Evolutionary conservation across 2,113 vertebrate genomes (phyloP).

Genomic region (Apteryx owenii): DNA sequence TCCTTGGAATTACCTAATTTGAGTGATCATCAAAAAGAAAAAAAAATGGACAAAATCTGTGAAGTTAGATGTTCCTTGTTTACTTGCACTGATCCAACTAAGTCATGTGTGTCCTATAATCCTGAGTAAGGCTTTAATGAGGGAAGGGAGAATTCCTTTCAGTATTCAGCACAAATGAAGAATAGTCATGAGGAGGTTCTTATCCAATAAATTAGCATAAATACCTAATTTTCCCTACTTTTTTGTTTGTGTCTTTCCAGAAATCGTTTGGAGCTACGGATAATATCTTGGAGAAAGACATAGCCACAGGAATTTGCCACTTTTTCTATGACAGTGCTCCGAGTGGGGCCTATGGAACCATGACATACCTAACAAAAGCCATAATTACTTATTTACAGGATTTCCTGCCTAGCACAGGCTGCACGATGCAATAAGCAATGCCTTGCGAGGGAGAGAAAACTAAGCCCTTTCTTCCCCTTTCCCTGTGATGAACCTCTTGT

Average conservation of each 20-base stretch:
- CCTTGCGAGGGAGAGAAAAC: not conserved
- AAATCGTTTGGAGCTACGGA: conserved; percentile 86
- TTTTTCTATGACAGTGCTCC: conserved; percentile 97
- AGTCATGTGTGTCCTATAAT: not conserved
- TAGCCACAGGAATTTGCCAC: conserved; percentile 92
- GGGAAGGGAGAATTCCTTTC: not conserved
- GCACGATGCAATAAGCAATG: conserved; percentile 85
- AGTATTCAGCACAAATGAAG: not conserved
- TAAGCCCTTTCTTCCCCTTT: not conserved
- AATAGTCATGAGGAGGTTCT: not conserved
- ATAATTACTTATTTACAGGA: conserved; percentile 89
- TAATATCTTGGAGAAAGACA: conserved; percentile 89
- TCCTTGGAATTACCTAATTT: not conserved
- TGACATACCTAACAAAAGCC: conserved; percentile 97
- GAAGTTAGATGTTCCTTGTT: not conserved
- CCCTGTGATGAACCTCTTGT: not conserved
- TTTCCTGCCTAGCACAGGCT: conserved; percentile 90
- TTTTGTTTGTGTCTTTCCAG: conserved; percentile 74
- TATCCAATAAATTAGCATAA: not conserved
- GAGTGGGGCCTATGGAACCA: conserved; percentile 94
- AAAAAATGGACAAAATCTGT: not conserved
- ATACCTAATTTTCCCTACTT: not conserved
- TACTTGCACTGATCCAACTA: not conserved
- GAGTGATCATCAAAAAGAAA: not conserved
- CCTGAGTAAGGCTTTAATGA: not conserved